These are phyloP conservation scores for Ptilonorhynchus violaceus DNA, from an alignment of 2,113 vertebrate species.

Conservation along the genomic window DNA sequence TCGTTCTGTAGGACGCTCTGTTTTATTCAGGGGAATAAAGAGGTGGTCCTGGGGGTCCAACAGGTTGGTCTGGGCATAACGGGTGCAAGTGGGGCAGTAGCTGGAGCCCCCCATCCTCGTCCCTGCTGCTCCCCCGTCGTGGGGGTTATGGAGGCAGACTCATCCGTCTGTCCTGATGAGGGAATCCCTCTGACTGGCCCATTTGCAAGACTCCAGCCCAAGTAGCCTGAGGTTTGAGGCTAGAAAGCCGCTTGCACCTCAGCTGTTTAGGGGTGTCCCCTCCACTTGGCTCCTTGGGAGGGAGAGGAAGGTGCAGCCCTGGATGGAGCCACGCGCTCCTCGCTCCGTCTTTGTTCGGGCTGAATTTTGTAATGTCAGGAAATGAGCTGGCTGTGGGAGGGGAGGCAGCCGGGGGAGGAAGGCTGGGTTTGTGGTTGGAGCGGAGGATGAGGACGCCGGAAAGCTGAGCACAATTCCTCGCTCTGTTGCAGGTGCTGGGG, in stretches of 20 bases:
- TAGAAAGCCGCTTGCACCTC: accelerated
- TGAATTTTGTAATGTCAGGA: constrained; percentile 46
- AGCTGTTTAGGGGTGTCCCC: neutral
- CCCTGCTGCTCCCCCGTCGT: accelerated
- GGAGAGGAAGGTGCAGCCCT: neutral
- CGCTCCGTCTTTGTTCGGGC: neutral
- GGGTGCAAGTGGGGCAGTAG: neutral
- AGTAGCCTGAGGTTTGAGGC: neutral
- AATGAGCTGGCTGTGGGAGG: constrained; percentile 55
- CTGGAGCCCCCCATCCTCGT: neutral
- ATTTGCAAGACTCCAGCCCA: accelerated
- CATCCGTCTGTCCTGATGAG: neutral
- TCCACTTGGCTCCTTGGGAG: accelerated
- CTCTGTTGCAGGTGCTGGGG: neutral
- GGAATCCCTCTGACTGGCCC: accelerated
- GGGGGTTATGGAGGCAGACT: neutral
- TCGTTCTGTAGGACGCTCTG: neutral
- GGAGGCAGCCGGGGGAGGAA: constrained; percentile 11
- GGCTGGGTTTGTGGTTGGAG: constrained; percentile 35
- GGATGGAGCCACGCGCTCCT: neutral
- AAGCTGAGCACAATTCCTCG: constrained; percentile 12
- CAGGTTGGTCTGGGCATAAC: neutral
- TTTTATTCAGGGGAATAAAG: neutral
- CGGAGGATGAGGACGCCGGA: neutral
- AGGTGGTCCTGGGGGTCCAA: no score